Percentiles rank a stretch among this genome's conserved stretches.
Conservation (phyloP, 2,888 invertebrate genomes). For the Lissonota sp. region DNA sequence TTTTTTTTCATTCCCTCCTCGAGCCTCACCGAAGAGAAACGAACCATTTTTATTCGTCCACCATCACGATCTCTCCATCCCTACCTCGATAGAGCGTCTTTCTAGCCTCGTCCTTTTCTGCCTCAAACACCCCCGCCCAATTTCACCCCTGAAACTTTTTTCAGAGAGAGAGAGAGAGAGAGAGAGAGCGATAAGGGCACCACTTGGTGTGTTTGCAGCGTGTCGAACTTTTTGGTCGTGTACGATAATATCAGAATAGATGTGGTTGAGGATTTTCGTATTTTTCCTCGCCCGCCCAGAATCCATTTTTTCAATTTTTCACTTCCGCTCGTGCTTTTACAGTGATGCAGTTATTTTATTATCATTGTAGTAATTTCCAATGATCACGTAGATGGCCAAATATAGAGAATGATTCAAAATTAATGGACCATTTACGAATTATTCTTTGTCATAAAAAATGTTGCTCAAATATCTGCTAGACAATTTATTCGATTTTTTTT, state of each 20-base stretch:
- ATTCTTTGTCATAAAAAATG: too few relatives aligned
- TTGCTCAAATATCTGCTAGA: too few relatives aligned
- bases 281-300: neutral
- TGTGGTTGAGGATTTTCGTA: slow-evolving; percentile 2
- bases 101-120: slow-evolving; percentile 39
- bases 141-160: slow-evolving; percentile 58
- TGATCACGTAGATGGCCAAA: neutral
- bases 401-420: slow-evolving; percentile 20
- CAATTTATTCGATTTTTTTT: too few relatives aligned
- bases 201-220: too few relatives aligned
- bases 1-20: slow-evolving; percentile 66
- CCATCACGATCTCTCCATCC: slow-evolving; percentile 70
- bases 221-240: too few relatives aligned
- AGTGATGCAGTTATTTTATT: neutral
- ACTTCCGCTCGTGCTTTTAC: slow-evolving; percentile 16
- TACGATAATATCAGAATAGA: too few relatives aligned
- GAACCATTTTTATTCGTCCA: slow-evolving; percentile 82
- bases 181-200: neutral
- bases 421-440: too few relatives aligned
- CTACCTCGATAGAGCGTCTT: slow-evolving; percentile 53
- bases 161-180: slow-evolving; percentile 37
- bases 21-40: slow-evolving; percentile 71
- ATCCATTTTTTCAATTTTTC: slow-evolving; percentile 14
- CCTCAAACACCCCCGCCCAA: slow-evolving; percentile 54
- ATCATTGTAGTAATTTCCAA: slow-evolving; percentile 8